Base-by-base conservation (phyloP, 2,797 vertebrate genomes). In the Gymnodraco acuticeps region DNA sequence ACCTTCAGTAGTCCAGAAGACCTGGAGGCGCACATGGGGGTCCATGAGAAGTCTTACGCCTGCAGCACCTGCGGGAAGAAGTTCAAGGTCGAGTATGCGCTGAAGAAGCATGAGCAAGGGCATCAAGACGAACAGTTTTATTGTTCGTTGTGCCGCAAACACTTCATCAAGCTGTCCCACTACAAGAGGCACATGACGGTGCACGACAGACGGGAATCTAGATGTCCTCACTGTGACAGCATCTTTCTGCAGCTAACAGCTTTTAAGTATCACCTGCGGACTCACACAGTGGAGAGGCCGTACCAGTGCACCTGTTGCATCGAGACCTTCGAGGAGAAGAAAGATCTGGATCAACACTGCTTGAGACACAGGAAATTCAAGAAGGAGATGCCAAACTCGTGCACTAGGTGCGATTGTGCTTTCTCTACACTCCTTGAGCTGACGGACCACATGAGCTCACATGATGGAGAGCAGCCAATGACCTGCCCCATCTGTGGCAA, bases 241-340 rank as follows among this genome's bases (percentile, higher is more conserved):
- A 93, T 95, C 0, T 97, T 97, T 2, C 92, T 96, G 0, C 93
- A 96, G 85, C 12, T 95, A 0, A 95, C 93, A 0, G 94, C 95
- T 12, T 86, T 97, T 14, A 96, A 96, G 1, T 95, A 96, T 76
- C 96, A 97, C 82, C 93, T 96, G 27, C 89, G 96, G 0, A 94
- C 95, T 13, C 96, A 97, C 65, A 94, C 89, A 0, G 92, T 93
- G 0, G 96, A 96, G 75, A 81, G 96, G 55, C 96, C 96, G 0
- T 89, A 93, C 84, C 95, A 95, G 83, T 96, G 96, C 33, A 80
- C 73, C 10, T 94, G 92, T 43, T 97, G 96, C 0, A 93, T 95
- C 0, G 96, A 97, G 62, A 95, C 93, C 33, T 97, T 96, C 0
- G 94, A 94, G 59, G 90, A 93, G 0, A 90, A 93, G 0, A 95